Evolutionary conservation across 2,113 vertebrate species (phyloP).

Genomic region (Cariama cristata): DNA sequence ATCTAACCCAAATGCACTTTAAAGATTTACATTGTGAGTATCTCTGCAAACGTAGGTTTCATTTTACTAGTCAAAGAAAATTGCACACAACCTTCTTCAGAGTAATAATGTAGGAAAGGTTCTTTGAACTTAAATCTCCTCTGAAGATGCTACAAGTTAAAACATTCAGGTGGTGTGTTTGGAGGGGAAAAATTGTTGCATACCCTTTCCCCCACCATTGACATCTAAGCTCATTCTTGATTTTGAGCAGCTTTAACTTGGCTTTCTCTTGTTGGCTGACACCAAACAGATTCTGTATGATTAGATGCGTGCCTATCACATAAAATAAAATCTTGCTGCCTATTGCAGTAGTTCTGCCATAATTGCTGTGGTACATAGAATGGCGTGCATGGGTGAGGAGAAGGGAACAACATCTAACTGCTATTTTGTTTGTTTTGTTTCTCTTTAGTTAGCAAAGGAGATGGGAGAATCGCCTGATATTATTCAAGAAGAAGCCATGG

Average conservation of each 20-base stretch:
- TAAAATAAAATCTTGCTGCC: not conserved
- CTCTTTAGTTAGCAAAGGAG: constrained; percentile 84
- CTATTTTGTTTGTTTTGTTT: not conserved
- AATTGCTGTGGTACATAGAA: not conserved
- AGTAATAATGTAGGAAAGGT: not conserved
- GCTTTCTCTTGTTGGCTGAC: not conserved
- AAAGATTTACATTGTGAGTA: not conserved
- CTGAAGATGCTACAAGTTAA: not conserved
- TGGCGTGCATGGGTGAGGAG: not conserved
- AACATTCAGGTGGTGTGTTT: not conserved
- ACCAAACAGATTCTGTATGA: not conserved
- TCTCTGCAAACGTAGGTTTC: not conserved
- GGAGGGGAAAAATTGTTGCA: not conserved
- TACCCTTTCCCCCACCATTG: fast-evolving
- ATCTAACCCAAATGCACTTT: not conserved
- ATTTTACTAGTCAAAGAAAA: not conserved
- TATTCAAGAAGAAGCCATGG: constrained; percentile 84
- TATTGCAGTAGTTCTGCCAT: not conserved
- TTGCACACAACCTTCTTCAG: not conserved
- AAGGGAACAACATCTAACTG: not conserved
- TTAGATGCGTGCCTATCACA: not conserved
- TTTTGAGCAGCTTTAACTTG: not conserved
- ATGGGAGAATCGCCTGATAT: constrained; percentile 77
- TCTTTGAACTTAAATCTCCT: not conserved
- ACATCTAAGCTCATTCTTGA: not conserved